Conservation (phyloP, 2,797 vertebrate genomes). For the Pseudomugil tenellus region DNA sequence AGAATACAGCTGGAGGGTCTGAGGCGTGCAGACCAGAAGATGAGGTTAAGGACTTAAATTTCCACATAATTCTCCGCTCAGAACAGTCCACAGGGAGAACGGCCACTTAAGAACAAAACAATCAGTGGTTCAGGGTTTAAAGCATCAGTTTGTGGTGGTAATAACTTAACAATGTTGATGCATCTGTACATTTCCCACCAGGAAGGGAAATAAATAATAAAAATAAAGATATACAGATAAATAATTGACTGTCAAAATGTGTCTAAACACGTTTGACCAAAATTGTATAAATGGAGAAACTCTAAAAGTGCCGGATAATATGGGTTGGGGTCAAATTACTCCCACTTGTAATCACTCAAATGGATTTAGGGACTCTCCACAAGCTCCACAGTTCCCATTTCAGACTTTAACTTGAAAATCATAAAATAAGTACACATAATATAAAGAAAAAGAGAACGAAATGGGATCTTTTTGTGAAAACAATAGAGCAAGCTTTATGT, state of each 20-base stretch:
- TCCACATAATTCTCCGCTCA: constrained; percentile 61
- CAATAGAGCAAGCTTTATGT: background rate
- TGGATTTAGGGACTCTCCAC: background rate
- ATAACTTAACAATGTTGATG: constrained; percentile 8
- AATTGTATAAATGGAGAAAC: background rate
- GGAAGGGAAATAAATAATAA: background rate
- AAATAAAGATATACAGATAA: background rate
- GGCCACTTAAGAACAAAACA: constrained; percentile 48
- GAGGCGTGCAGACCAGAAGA: constrained; percentile 60
- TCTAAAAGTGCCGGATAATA: background rate
- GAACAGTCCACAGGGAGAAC: constrained; percentile 48
- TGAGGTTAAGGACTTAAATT: constrained; percentile 69
- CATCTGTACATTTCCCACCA: background rate
- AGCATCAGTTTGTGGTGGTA: constrained; percentile 13
- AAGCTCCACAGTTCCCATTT: background rate
- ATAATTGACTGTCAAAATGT: background rate
- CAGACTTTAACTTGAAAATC: background rate
- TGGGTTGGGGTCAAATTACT: background rate
- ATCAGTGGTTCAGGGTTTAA: constrained; percentile 56
- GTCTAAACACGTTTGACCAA: background rate
- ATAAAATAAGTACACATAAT: background rate
- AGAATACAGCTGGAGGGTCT: constrained; percentile 78
- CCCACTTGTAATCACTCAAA: no score
- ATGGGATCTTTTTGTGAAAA: background rate
- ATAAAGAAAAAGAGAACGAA: background rate